A percentile compares a stretch with the other conserved stretches of the same genome.
Evolutionary conservation across 2,888 invertebrate species (phyloP).

Genomic region (Epirrhoe tristata): DNA sequence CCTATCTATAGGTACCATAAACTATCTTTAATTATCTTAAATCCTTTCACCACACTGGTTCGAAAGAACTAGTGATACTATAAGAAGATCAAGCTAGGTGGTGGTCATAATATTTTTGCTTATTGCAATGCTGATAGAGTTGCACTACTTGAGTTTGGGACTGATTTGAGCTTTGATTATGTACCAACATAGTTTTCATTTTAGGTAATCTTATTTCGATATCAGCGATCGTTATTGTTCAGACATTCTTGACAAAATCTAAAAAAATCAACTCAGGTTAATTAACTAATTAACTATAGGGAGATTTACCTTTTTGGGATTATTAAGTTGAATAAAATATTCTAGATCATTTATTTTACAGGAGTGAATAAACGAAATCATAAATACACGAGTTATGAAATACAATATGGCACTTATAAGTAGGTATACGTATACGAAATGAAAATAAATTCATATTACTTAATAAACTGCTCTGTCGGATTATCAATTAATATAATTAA

Average conservation of each 20-base stretch:
- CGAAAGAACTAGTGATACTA: too few species aligned
- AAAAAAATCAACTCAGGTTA: background rate
- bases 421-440: constrained; percentile 35
- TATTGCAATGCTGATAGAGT: background rate
- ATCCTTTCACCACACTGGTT: too few species aligned
- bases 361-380: constrained; percentile 29
- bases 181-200: background rate
- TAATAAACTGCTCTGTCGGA: constrained; percentile 41
- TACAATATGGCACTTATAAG: constrained; percentile 37
- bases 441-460: constrained; percentile 36
- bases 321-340: constrained; percentile 20
- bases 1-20: background rate
- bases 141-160: background rate
- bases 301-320: background rate
- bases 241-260: too few species aligned
- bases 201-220: background rate
- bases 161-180: background rate
- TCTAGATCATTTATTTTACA: constrained; percentile 37
- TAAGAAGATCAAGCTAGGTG: background rate
- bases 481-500: constrained; percentile 76
- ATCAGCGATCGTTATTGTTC: too few species aligned
- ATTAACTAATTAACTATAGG: background rate
- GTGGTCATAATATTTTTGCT: background rate
- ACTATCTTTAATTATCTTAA: background rate
- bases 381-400: constrained; percentile 31